These are phyloP conservation scores for Zapornia atra DNA, from an alignment of 2,113 vertebrate species.

Conservation along the genomic window DNA sequence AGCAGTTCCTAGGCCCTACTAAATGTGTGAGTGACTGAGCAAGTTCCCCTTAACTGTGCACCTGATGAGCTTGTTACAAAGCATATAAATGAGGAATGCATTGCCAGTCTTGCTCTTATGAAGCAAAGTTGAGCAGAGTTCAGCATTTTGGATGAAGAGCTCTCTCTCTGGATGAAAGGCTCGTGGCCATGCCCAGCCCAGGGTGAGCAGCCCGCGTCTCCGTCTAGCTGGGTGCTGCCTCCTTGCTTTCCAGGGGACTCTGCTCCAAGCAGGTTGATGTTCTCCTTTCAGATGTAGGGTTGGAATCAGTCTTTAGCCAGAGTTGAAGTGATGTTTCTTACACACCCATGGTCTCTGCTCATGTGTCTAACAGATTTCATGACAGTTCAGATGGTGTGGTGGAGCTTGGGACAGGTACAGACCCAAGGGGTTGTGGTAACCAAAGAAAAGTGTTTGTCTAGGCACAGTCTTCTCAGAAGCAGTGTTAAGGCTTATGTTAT, in stretches of 20 bases:
- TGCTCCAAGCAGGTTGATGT: accelerated
- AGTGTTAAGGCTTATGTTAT: neutral
- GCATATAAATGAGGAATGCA: accelerated
- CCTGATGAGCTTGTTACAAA: neutral
- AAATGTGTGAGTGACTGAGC: neutral
- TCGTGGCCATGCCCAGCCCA: neutral
- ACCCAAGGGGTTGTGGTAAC: neutral
- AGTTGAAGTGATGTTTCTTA: neutral
- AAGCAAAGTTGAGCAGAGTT: neutral
- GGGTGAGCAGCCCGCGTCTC: neutral
- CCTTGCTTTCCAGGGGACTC: neutral
- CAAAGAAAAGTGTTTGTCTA: neutral
- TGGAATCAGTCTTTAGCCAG: neutral
- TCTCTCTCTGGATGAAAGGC: neutral
- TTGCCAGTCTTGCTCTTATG: neutral
- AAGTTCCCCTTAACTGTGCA: neutral
- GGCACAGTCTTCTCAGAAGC: conserved; percentile 15
- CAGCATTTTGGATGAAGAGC: neutral
- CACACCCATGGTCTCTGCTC: neutral
- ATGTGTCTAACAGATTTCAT: neutral
- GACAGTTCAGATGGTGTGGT: neutral
- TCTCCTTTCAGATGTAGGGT: neutral
- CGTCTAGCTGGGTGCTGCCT: neutral
- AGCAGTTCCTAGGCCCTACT: neutral
- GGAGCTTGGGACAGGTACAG: neutral